phyloP scores from a whole-genome alignment of 2,888 invertebrate genomes.

The Molanna angustata region DNA sequence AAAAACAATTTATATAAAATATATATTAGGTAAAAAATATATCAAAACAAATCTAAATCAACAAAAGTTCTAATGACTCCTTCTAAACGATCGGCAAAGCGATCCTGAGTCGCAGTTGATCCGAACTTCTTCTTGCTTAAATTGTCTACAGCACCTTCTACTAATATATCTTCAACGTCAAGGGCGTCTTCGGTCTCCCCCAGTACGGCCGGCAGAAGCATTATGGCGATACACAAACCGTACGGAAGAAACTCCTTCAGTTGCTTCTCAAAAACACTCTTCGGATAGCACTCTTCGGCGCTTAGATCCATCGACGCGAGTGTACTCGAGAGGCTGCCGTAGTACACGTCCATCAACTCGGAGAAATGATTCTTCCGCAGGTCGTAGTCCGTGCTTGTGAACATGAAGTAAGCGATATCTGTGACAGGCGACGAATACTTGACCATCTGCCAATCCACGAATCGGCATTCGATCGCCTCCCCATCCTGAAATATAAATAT shows the following conservation, averaged over 20 bases:
- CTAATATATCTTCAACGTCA: neutral
- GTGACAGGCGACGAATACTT: constrained; percentile 6
- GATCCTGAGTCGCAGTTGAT: too few relatives aligned
- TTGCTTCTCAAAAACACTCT: neutral
- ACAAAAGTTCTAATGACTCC: too few relatives aligned
- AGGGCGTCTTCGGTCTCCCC: neutral
- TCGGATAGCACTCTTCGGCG: neutral
- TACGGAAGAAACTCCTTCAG: neutral
- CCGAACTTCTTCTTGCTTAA: too few relatives aligned
- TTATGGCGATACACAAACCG: neutral
- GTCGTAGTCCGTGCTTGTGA: constrained; percentile 1
- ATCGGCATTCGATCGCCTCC: neutral
- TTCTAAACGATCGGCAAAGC: too few relatives aligned
- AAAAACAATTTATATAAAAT: too few relatives aligned
- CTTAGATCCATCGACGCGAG: neutral
- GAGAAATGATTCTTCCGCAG: neutral
- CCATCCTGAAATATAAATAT: constrained; percentile 5
- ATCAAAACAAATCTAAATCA: too few relatives aligned
- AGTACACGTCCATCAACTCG: neutral
- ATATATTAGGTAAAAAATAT: too few relatives aligned
- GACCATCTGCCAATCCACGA: constrained; percentile 9
- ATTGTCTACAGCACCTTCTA: too few relatives aligned
- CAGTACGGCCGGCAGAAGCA: neutral
- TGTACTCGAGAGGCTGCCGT: neutral
- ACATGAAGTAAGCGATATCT: constrained; percentile 9